Conservation (phyloP, 2,888 invertebrate genomes). For the Ferrisia virgata region DNA sequence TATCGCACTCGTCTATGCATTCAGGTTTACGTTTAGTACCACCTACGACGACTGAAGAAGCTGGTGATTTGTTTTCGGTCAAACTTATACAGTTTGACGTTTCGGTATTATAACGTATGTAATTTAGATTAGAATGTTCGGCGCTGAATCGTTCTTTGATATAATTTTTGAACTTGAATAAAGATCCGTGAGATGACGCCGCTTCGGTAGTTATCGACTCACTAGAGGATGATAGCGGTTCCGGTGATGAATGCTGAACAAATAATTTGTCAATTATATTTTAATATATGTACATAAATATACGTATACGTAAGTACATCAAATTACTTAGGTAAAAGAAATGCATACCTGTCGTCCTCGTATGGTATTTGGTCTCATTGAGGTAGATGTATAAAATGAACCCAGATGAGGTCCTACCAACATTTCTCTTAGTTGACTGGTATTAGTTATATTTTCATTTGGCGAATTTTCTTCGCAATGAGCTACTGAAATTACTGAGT, state of each 20-base stretch:
- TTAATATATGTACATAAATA: too few relatives aligned
- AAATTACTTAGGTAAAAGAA: too few relatives aligned
- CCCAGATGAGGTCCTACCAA: neutral
- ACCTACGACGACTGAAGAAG: neutral
- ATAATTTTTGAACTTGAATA: slow-evolving; percentile 90
- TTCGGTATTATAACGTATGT: slow-evolving; percentile 83
- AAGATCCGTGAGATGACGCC: slow-evolving; percentile 51
- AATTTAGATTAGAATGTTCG: slow-evolving; percentile 57
- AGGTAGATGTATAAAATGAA: neutral
- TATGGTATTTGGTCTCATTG: neutral
- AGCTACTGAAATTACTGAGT: neutral
- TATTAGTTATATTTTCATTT: neutral
- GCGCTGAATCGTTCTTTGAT: slow-evolving; percentile 80
- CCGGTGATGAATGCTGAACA: slow-evolving; percentile 49
- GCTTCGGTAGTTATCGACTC: slow-evolving; percentile 51
- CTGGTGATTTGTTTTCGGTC: neutral
- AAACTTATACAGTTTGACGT: slow-evolving; percentile 62
- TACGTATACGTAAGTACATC: too few relatives aligned
- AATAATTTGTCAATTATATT: too few relatives aligned
- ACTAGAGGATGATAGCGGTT: slow-evolving; percentile 48
- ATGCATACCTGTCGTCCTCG: too few relatives aligned
- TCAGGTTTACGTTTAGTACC: neutral
- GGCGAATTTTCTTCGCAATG: neutral
- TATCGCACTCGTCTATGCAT: neutral
- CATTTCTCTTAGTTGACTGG: slow-evolving; percentile 27